phyloP scores from a whole-genome alignment of 2,888 invertebrate genomes.

The Meghimatium bilineatum region DNA sequence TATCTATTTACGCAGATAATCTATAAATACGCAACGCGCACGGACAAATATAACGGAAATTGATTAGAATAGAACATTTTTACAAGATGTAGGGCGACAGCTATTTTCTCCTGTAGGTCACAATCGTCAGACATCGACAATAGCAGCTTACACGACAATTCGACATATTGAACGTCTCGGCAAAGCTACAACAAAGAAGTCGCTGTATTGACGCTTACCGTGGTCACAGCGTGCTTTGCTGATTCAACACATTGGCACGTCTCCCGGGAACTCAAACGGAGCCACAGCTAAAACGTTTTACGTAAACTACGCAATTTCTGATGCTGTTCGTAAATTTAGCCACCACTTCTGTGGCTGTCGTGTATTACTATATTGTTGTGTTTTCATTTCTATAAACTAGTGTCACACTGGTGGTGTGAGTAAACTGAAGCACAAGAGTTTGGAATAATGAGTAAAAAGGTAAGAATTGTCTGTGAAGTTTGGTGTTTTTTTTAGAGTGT shows the following conservation, averaged over 20 bases:
- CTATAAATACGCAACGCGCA: too few species aligned
- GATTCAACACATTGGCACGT: conserved; percentile 59
- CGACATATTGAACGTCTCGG: conserved; percentile 34
- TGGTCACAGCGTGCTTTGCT: conserved; percentile 60
- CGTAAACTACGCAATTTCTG: conserved; percentile 61
- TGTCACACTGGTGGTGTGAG: neutral
- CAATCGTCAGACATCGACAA: neutral
- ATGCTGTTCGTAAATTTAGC: conserved; percentile 55
- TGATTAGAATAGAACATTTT: neutral
- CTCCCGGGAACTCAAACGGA: conserved; percentile 55
- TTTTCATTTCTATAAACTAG: conserved; percentile 1
- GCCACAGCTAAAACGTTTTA: conserved; percentile 47
- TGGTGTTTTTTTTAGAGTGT: neutral
- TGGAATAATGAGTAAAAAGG: conserved; percentile 57
- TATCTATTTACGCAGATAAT: too few species aligned
- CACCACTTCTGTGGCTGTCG: conserved; percentile 46
- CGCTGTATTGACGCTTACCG: conserved; percentile 47
- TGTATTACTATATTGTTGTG: neutral
- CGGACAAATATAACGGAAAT: neutral
- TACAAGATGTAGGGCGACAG: neutral
- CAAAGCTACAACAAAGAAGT: conserved; percentile 46
- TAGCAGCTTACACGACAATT: conserved; percentile 11
- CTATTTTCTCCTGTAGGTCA: neutral
- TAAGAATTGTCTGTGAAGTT: conserved; percentile 32
- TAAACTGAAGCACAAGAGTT: neutral